Evolutionary conservation across 2,797 vertebrate genomes (phyloP).

Genomic region (Sebastiscus albofasciatus): DNA sequence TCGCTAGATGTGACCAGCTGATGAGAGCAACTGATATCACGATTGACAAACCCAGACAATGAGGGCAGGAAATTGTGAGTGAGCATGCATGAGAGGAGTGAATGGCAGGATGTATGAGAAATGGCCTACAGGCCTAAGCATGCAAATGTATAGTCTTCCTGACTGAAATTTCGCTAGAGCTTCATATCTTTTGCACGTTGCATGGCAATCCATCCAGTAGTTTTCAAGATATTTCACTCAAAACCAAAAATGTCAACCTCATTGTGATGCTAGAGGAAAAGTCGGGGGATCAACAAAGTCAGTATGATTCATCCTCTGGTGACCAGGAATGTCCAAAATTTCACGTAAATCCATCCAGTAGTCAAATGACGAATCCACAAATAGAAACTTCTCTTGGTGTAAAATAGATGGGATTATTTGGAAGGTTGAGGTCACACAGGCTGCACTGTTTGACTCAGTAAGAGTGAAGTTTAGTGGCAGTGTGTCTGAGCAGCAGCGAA

Average conservation of each 20-base stretch:
- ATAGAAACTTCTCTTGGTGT: background rate
- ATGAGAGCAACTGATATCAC: background rate
- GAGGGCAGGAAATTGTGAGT: background rate
- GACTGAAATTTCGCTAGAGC: background rate
- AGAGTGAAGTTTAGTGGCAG: background rate
- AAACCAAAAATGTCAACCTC: background rate
- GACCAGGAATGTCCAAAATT: background rate
- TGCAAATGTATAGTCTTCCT: background rate
- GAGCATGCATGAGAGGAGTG: background rate
- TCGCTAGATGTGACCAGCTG: background rate
- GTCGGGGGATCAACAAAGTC: background rate
- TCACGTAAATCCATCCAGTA: background rate
- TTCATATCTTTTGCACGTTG: background rate
- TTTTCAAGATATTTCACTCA: background rate
- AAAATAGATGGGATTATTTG: background rate
- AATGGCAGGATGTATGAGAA: background rate
- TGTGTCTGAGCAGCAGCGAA: background rate
- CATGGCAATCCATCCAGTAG: background rate
- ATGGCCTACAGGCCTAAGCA: background rate
- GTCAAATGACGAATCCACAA: background rate
- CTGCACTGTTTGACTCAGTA: background rate
- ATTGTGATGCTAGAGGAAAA: background rate
- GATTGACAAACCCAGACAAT: background rate
- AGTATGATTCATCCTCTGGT: background rate
- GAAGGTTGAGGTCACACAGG: background rate